These are phyloP conservation scores for Merops nubicus DNA, from an alignment of 2,113 vertebrate species.

Conservation along the genomic window DNA sequence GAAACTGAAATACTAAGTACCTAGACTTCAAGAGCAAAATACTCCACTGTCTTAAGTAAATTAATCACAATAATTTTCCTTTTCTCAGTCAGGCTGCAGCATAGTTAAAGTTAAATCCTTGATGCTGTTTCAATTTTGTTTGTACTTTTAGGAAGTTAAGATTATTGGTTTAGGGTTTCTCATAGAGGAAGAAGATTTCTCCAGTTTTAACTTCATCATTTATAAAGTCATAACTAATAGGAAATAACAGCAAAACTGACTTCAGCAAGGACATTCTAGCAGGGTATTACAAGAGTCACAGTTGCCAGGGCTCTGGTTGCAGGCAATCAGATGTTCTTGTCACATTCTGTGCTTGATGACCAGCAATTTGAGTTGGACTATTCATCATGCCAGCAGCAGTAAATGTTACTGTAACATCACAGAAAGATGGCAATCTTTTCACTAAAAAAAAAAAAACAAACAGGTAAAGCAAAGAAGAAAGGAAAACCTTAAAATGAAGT, in stretches of 20 bases:
- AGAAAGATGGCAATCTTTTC: not conserved
- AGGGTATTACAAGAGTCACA: not conserved
- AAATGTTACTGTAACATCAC: not conserved
- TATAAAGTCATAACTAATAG: not conserved
- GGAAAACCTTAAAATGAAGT: not conserved
- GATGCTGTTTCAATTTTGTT: not conserved
- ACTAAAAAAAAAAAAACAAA: not conserved
- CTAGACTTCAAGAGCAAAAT: not conserved
- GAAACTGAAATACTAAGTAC: not conserved
- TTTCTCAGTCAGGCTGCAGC: not conserved
- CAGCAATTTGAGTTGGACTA: not conserved
- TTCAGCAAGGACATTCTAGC: not conserved
- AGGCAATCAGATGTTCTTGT: conserved; percentile 22
- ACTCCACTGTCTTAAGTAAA: not conserved
- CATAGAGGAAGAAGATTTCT: not conserved
- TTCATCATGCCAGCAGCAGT: not conserved
- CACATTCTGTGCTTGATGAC: not conserved
- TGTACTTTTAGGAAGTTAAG: not conserved
- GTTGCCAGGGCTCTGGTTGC: not conserved
- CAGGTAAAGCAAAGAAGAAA: not conserved
- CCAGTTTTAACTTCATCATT: not conserved
- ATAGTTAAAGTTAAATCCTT: not conserved
- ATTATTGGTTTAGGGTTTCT: not conserved
- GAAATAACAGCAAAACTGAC: not conserved
- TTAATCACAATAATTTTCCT: not conserved